Evolutionary conservation across 2,113 vertebrate species (phyloP).

Genomic region (Sorex araneus): DNA sequence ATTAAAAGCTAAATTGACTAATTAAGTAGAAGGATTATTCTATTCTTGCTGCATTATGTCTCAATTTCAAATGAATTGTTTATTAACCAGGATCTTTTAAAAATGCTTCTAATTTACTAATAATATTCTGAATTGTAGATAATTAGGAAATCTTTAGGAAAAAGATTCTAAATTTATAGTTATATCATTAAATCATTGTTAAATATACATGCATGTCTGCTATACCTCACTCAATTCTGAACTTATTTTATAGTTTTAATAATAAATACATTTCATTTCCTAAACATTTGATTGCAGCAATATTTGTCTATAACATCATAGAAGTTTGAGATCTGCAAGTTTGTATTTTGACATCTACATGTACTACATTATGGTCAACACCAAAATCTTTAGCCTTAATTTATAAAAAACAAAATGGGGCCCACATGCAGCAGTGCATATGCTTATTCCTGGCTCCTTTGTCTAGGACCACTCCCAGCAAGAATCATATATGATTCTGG

Average conservation of each 20-base stretch:
- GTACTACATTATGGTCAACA: not conserved
- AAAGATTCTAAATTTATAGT: not conserved
- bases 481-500: too few relatives aligned
- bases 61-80: too few relatives aligned
- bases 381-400: not conserved
- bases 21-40: too few relatives aligned
- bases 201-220: not conserved
- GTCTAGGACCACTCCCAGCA: too few relatives aligned
- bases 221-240: not conserved
- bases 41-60: too few relatives aligned
- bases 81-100: too few relatives aligned
- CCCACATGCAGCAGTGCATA: too few relatives aligned
- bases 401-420: too few relatives aligned
- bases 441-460: too few relatives aligned
- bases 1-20: not conserved
- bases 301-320: not conserved
- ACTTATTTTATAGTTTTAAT: not conserved
- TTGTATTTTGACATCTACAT: not conserved
- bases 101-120: not conserved
- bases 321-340: not conserved
- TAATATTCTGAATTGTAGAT: constrained; percentile 1
- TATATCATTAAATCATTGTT: not conserved
- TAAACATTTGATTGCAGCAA: not conserved
- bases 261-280: not conserved
- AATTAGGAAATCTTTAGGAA: too few relatives aligned